Base-by-base conservation (phyloP, 2,888 invertebrate genomes). In the Mythimna pallens region DNA sequence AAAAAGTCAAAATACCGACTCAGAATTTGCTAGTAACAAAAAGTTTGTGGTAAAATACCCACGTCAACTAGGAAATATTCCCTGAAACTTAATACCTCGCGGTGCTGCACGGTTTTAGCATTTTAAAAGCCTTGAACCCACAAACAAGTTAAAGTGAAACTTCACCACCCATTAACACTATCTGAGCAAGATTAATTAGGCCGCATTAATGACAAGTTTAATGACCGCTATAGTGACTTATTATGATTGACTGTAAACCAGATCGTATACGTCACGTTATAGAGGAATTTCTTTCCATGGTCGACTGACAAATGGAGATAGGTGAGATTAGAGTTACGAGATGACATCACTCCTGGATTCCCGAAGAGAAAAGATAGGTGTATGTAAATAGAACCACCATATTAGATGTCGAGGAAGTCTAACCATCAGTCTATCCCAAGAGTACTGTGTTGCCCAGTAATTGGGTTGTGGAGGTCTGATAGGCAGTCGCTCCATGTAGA, bases 131-230 rank as follows among this genome's bases (percentile, higher is more conserved):
- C 17, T 47, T 7, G 17, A 47, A 7, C 17, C 47, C 17, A 47
- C 47, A 20, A 17, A 47, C 5, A 17, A 7, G 12, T 55, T 14
- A 5, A 55, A 55, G 6, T 55, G 25, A 55, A 55, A 25, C 58
- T 36, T 14, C 20, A 36, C 7, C n/a, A 36, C 25, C 14, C 17
- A 73, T 10, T 54, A 63, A n/a, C 47, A 47, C 34, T 72, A 47
- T 14, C 50, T 36, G 22, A 34, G 34, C 14, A 40, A 40, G n/a
- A 40, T 66, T 40, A 40, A 73, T 55, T 64, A 55, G 74, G 43
- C 30, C 50, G 7, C 14, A 40, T 50, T 40, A 40, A 8, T 40
- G 50, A 17, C 34, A 20, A 73, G n/a, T 64, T 54, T 47, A 36
- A 74, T 25, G n/a, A 36, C 65, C 12, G 54, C 34, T 7, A 17